A percentile compares a stretch with the other conserved stretches of the same genome.
Conservation (phyloP, 2,113 vertebrate species). For the Cyprinus carpio region DNA sequence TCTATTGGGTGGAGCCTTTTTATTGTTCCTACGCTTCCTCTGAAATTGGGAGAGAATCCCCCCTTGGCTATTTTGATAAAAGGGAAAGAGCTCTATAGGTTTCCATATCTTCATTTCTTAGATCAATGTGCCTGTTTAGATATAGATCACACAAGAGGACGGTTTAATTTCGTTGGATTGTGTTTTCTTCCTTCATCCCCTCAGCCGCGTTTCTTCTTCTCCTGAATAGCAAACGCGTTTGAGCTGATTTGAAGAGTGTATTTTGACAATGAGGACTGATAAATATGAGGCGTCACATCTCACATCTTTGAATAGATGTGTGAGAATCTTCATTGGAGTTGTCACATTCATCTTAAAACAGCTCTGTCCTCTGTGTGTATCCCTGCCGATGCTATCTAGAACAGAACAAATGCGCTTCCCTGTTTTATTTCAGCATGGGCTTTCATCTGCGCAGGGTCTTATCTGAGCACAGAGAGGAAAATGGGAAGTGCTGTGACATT, state of each 20-base stretch:
- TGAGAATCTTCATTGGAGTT: slow-evolving; percentile 46
- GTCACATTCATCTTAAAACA: slow-evolving; percentile 59
- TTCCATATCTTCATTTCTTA: slow-evolving; percentile 23
- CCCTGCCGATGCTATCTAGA: slow-evolving; percentile 70
- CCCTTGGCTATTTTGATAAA: slow-evolving; percentile 7
- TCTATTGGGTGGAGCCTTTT: slow-evolving; percentile 32
- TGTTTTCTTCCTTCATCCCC: background rate
- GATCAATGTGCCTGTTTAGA: slow-evolving; percentile 22
- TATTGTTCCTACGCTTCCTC: slow-evolving; percentile 27
- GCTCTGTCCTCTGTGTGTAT: slow-evolving; percentile 59
- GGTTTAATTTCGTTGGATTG: background rate
- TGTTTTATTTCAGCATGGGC: slow-evolving; percentile 68
- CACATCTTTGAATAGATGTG: slow-evolving; percentile 47
- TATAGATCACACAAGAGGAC: slow-evolving; percentile 14
- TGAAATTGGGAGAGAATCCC: slow-evolving; percentile 8
- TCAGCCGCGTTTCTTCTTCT: background rate
- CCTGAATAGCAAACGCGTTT: slow-evolving; percentile 12
- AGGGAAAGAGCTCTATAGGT: background rate
- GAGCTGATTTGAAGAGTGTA: slow-evolving; percentile 21
- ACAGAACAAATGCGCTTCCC: slow-evolving; percentile 66
- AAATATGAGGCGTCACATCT: slow-evolving; percentile 38
- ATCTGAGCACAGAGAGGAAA: slow-evolving; percentile 62
- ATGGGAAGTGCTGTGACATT: slow-evolving; percentile 67
- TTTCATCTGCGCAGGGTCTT: slow-evolving; percentile 71
- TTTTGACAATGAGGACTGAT: slow-evolving; percentile 31